phyloP scores from a whole-genome alignment of 2,797 vertebrate genomes.

The Nothura maculosa region DNA sequence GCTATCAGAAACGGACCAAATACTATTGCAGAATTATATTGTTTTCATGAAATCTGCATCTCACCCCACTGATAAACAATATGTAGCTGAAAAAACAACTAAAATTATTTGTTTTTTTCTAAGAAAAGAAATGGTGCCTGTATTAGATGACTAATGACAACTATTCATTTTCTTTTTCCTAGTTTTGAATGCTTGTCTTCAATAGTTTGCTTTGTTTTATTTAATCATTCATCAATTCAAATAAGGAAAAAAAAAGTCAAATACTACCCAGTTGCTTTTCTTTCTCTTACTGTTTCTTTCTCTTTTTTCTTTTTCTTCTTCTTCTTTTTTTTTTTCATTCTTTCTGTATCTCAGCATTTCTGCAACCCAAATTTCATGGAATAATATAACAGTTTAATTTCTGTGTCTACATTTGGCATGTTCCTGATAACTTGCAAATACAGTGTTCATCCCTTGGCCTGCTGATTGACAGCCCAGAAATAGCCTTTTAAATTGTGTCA shows the following conservation, averaged over 20 bases:
- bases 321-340: background rate
- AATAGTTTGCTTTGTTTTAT: slow-evolving; percentile 58
- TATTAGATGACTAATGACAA: slow-evolving; percentile 75
- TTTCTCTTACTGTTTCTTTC: background rate
- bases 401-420: slow-evolving; percentile 52
- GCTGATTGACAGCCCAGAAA: slow-evolving; percentile 76
- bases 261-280: background rate
- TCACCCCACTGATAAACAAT: background rate
- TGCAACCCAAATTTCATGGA: slow-evolving; percentile 49
- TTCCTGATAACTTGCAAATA: slow-evolving; percentile 66
- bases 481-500: slow-evolving; percentile 76
- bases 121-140: slow-evolving; percentile 61
- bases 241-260: slow-evolving; percentile 76
- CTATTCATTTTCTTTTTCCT: slow-evolving; percentile 71
- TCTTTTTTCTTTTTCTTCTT: background rate
- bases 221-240: slow-evolving; percentile 79
- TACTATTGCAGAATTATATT: background rate
- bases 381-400: slow-evolving; percentile 52
- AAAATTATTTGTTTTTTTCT: background rate
- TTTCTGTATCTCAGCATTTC: background rate
- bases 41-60: background rate
- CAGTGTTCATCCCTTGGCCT: slow-evolving; percentile 68
- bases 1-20: background rate
- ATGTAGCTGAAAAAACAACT: background rate
- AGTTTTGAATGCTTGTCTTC: background rate